phyloP scores from a whole-genome alignment of 2,113 vertebrate genomes.

The Melanocharis versteri region DNA sequence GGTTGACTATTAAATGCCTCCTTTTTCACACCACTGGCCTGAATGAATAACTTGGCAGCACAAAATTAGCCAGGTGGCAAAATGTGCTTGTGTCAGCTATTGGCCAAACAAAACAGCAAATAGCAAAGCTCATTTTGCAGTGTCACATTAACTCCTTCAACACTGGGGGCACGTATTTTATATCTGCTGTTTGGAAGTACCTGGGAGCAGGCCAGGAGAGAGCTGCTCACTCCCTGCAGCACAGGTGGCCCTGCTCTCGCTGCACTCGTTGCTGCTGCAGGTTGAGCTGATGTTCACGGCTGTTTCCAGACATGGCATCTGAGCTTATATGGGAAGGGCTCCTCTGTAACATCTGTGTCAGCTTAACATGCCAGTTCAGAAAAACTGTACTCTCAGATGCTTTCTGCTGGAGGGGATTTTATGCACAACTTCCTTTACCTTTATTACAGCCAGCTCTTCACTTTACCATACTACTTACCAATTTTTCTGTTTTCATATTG shows the following conservation, averaged over 20 bases:
- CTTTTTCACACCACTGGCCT: conserved; percentile 76
- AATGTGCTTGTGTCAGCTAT: conserved; percentile 73
- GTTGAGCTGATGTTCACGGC: background rate
- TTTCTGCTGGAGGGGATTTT: background rate
- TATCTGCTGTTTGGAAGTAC: background rate
- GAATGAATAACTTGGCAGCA: conserved; percentile 75
- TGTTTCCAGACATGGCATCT: background rate
- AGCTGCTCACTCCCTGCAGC: background rate
- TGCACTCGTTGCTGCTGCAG: fast-evolving
- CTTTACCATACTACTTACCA: background rate
- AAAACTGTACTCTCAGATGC: background rate
- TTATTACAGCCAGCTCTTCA: background rate
- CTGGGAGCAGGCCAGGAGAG: background rate
- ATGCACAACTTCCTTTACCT: background rate
- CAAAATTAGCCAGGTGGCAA: conserved; percentile 74
- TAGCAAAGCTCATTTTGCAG: conserved; percentile 59
- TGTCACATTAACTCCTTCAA: conserved; percentile 68
- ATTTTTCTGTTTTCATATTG: background rate
- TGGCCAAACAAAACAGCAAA: conserved; percentile 72
- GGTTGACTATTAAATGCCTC: conserved; percentile 75
- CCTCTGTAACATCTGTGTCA: background rate
- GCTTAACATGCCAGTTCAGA: background rate
- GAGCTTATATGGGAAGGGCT: background rate
- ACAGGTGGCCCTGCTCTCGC: background rate
- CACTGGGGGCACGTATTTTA: background rate